phyloP scores from a whole-genome alignment of 2,888 invertebrate genomes.

The Dexiosoma caninum region DNA sequence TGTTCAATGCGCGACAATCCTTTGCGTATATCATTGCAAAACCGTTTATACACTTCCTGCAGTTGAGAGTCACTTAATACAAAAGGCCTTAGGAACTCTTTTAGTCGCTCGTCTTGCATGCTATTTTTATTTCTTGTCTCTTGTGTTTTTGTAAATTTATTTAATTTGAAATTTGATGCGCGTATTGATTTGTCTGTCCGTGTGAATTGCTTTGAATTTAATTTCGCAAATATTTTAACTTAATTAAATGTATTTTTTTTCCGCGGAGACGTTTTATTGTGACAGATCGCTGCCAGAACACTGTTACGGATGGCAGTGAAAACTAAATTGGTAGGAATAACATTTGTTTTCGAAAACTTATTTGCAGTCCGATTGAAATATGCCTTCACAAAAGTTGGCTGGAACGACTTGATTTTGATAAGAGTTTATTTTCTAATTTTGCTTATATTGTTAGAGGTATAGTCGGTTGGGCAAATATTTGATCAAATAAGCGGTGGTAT shows the following conservation, averaged over 20 bases:
- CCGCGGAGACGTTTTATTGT: constrained; percentile 9
- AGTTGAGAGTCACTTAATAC: constrained; percentile 88
- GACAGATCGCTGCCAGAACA: constrained; percentile 38
- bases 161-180: constrained; percentile 35
- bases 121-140: background rate
- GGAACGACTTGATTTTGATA: constrained; percentile 53
- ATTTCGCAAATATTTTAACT: constrained; percentile 22
- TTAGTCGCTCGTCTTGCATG: constrained; percentile 70
- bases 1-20: constrained; percentile 89
- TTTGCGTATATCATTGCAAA: constrained; percentile 85
- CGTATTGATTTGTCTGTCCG: constrained; percentile 45
- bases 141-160: background rate
- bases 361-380: constrained; percentile 34
- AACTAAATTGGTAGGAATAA: constrained; percentile 41
- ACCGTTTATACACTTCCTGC: constrained; percentile 85
- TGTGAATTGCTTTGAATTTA: background rate
- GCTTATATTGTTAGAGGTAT: no score
- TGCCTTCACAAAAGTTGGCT: constrained; percentile 30
- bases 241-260: constrained; percentile 16
- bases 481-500: no score
- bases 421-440: constrained; percentile 55
- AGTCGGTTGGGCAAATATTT: no score
- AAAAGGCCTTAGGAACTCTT: constrained; percentile 80
- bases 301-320: constrained; percentile 32
- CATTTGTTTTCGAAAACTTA: constrained; percentile 38